These are phyloP conservation scores for Mobula birostris DNA, from an alignment of 2,113 vertebrate genomes.

Conservation along the genomic window DNA sequence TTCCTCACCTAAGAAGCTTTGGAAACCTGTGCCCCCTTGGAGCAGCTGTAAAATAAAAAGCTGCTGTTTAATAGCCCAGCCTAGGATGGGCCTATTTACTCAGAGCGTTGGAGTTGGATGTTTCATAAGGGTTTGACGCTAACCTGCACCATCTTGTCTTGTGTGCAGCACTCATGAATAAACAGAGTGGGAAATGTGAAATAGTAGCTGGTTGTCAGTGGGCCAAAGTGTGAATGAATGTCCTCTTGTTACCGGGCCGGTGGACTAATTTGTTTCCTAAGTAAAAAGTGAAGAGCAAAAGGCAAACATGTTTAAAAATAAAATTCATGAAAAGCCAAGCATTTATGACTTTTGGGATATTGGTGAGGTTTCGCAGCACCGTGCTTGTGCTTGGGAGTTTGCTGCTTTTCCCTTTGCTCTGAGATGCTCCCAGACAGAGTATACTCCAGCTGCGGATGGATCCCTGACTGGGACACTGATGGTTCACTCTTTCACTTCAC, in stretches of 20 bases:
- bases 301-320: constrained; percentile 11
- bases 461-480: not conserved
- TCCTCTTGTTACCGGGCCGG: not conserved
- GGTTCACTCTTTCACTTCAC: not conserved
- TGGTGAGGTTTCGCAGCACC: not conserved
- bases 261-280: not conserved
- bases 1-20: not conserved
- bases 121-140: not conserved
- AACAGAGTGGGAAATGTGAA: constrained; percentile 9
- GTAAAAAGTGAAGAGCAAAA: not conserved
- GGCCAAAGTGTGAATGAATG: not conserved
- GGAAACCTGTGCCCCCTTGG: not conserved
- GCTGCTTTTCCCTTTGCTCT: not conserved
- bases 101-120: not conserved
- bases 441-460: not conserved
- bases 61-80: not conserved
- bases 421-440: not conserved
- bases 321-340: constrained; percentile 11
- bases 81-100: not conserved
- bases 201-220: not conserved
- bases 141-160: not conserved
- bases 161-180: not conserved
- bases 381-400: too few species aligned
- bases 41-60: not conserved
- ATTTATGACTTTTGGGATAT: not conserved